A percentile compares a stretch with the other conserved stretches of the same genome.
Conservation (phyloP, 2,888 invertebrate species). For the Uloborus plumipes region DNA sequence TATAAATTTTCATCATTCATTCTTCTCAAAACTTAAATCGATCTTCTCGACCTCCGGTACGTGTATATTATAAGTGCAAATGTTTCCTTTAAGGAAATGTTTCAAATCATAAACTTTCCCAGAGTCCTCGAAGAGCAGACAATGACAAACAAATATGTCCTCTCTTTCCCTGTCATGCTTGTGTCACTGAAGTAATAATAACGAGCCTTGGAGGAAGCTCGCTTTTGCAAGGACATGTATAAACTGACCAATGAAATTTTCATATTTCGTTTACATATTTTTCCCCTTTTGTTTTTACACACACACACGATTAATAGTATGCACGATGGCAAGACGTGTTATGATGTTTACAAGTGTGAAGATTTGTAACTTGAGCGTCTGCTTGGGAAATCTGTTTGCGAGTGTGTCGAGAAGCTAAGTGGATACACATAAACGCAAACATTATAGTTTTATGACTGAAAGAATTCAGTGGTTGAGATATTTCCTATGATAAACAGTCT, state of each 20-base stretch:
- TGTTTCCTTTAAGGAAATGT: slow-evolving; percentile 33
- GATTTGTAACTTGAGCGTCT: too few species aligned
- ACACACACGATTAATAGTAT: too few species aligned
- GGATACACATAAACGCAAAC: too few species aligned
- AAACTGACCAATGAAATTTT: slow-evolving; percentile 1
- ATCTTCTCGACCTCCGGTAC: background rate
- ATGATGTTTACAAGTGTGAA: too few species aligned
- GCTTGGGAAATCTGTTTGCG: too few species aligned
- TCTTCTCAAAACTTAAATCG: too few species aligned
- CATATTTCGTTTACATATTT: background rate
- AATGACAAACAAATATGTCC: slow-evolving; percentile 18
- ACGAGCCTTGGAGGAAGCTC: slow-evolving; percentile 26
- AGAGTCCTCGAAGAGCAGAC: slow-evolving; percentile 8
- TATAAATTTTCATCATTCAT: too few species aligned
- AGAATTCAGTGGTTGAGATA: too few species aligned
- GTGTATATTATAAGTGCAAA: background rate
- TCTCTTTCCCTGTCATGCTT: slow-evolving; percentile 32
- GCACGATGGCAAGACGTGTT: too few species aligned
- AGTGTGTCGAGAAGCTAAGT: too few species aligned
- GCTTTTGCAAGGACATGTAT: slow-evolving; percentile 28
- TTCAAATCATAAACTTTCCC: slow-evolving; percentile 14
- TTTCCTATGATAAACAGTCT: too few species aligned
- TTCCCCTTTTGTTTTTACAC: background rate
- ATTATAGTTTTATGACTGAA: too few species aligned
- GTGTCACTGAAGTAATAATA: slow-evolving; percentile 19